Evolutionary conservation across 2,888 invertebrate species (phyloP), one percentile per base, ranked within the genome.

Genomic region (Pammene fasciana): DNA sequence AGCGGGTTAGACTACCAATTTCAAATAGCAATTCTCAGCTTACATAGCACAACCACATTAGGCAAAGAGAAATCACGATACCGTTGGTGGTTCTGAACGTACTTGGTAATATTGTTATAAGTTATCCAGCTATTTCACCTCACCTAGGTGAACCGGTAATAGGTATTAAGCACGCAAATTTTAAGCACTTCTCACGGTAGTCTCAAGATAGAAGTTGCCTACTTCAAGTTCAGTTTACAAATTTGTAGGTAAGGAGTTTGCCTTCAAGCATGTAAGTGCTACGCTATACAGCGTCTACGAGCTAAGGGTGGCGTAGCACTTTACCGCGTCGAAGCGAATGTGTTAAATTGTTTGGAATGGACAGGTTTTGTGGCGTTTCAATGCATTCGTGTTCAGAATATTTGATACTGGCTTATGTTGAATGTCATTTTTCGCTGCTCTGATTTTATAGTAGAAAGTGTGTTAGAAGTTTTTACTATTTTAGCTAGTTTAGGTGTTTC

Each of bases 251-350:
- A 41, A 54, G 62, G 6, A 54, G 36, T 61, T 54, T 46, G 41
- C 14, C 46, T 34, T 65, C 46, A 14, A 60, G 70, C 70, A 46
- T 65, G 59, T 55, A 65, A 70, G 70, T 70, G 70, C 70, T 70
- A 59, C 65, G 61, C 41, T 57, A 41, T 48, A 56, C 1, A 48
- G 43, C 34, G 61, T 62, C 65, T 68, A 68, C 68, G 68, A 48
- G 67, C 67, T 56, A 62, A 50, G 62, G 62, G 41, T 41, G 50
- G 62, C 70, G 70, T 65, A 70, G 68, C 68, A 70, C 68, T 65
- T 65, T 70, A 54, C 68, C 60, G 65, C 70, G 60, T n/a, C 16
- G 65, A 46, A 36, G 62, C 54, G 67, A 56, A 54, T 41, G 70
- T 60, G 70, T 41, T 65, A 70, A 70, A 65, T 70, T 65, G 60